phyloP scores from a whole-genome alignment of 2,113 vertebrate species.

The Cricetomys ansorgei region DNA sequence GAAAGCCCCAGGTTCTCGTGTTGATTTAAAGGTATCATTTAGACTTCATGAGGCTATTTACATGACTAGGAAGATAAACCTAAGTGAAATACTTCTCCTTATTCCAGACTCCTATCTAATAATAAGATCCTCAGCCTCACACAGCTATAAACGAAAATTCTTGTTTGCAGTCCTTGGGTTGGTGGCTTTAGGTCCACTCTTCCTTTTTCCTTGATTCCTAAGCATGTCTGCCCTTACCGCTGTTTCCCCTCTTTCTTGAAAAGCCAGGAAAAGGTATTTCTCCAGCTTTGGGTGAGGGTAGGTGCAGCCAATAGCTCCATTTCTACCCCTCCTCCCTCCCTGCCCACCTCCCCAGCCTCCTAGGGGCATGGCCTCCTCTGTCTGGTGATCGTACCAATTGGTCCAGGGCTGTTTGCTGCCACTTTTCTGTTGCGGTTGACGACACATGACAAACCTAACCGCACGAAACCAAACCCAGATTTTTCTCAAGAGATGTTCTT shows the following conservation, averaged over 20 bases:
- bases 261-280: neutral
- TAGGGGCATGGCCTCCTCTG: constrained; percentile 92
- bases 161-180: neutral
- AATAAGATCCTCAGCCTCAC: neutral
- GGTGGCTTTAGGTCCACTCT: neutral
- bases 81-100: neutral
- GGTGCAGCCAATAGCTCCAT: neutral
- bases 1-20: neutral
- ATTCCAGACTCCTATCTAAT: neutral
- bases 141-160: neutral
- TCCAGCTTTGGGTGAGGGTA: neutral
- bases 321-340: neutral
- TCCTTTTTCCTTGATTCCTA: neutral
- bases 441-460: constrained; percentile 97
- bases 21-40: neutral
- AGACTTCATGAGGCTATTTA: neutral
- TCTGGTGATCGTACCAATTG: constrained; percentile 92
- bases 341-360: constrained; percentile 13
- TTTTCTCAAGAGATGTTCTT: constrained; percentile 87
- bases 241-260: neutral
- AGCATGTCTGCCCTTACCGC: neutral
- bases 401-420: constrained; percentile 98
- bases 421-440: constrained; percentile 99
- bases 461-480: constrained; percentile 94
- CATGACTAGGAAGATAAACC: neutral